phyloP scores from a whole-genome alignment of 2,113 vertebrate species.

The Semnornis frantzii region DNA sequence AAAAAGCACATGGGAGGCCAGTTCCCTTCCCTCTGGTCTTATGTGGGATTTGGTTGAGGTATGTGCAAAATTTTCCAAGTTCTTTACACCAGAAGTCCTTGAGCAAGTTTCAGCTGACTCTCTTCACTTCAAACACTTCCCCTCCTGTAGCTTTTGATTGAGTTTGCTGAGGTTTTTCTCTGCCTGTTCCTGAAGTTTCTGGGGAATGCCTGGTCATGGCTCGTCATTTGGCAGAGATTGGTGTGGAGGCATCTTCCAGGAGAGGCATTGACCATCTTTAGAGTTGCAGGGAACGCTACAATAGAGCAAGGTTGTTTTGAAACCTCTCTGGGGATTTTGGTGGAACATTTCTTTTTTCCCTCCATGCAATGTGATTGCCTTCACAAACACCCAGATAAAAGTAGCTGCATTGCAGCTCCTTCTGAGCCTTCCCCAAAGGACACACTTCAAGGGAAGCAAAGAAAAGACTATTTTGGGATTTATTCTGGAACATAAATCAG shows the following conservation, averaged over 20 bases:
- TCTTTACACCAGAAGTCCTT: background rate
- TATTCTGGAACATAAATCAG: background rate
- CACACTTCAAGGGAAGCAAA: background rate
- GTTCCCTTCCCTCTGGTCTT: background rate
- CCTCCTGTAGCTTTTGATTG: background rate
- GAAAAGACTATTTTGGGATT: background rate
- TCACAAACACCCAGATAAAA: background rate
- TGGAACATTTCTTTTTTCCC: background rate
- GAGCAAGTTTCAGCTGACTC: background rate
- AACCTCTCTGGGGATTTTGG: background rate
- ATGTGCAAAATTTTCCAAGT: slow-evolving; percentile 14
- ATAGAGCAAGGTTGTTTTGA: background rate
- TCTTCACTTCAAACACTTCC: background rate
- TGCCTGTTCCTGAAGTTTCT: background rate
- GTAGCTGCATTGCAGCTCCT: background rate
- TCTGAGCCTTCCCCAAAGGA: background rate
- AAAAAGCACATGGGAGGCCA: background rate
- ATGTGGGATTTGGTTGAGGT: background rate
- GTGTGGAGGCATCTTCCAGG: background rate
- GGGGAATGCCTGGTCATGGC: background rate
- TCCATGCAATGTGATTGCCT: background rate
- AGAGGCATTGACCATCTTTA: background rate
- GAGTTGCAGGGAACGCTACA: background rate
- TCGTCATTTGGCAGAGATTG: background rate
- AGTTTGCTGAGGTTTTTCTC: background rate